Percentiles rank a stretch among this genome's conserved stretches.
Evolutionary conservation across 2,113 vertebrate species (phyloP).

Genomic region (Heterocephalus glaber): DNA sequence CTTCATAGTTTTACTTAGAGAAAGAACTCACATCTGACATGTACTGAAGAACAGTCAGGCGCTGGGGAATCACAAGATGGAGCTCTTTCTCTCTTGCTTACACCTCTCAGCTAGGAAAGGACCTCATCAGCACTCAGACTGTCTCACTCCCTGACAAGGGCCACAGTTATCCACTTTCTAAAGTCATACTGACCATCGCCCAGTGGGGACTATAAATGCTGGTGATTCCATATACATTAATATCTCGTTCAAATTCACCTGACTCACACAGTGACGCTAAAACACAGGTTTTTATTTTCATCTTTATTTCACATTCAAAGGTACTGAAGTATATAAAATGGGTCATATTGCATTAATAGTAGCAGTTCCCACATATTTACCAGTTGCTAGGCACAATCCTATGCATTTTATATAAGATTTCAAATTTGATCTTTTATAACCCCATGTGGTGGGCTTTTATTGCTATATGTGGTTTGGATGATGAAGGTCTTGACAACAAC

Average conservation of each 20-base stretch:
- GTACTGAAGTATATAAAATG: neutral
- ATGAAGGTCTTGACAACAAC: too few relatives aligned
- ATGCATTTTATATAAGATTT: neutral
- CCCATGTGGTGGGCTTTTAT: neutral
- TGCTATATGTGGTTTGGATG: neutral
- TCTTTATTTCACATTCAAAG: neutral
- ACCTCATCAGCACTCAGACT: too few relatives aligned
- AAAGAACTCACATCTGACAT: neutral
- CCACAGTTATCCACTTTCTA: neutral
- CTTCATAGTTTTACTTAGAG: neutral
- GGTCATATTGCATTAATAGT: neutral
- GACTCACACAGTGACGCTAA: neutral
- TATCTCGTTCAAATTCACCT: neutral
- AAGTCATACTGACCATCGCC: neutral
- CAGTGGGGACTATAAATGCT: rapidly evolving
- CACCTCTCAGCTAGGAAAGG: neutral
- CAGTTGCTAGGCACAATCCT: neutral
- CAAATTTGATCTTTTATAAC: neutral
- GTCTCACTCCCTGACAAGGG: neutral
- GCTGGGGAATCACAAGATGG: rapidly evolving
- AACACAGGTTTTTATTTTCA: neutral
- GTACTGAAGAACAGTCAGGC: neutral
- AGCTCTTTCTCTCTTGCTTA: neutral
- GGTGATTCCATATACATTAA: neutral
- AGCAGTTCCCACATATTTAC: neutral